A percentile compares a stretch with the other conserved stretches of the same genome.
phyloP scores from a whole-genome alignment of 2,113 vertebrate genomes.

The Sinocyclocheilus anophthalmus region DNA sequence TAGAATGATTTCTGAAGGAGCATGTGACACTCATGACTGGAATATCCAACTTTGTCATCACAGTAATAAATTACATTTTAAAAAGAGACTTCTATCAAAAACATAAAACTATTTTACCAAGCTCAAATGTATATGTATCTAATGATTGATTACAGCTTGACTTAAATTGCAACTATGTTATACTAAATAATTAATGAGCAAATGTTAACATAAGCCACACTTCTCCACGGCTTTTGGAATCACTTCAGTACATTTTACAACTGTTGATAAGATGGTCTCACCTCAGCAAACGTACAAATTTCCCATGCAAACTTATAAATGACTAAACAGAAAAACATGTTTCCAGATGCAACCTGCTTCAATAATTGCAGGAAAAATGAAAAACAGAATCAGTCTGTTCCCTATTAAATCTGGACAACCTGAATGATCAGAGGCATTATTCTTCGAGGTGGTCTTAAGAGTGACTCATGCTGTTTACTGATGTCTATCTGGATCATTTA shows the following conservation, averaged over 20 bases:
- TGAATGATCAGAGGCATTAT: background rate
- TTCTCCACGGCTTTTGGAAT: background rate
- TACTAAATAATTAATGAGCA: background rate
- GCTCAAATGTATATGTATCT: background rate
- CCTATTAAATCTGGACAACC: background rate
- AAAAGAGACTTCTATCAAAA: no score
- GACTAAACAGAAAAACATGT: background rate
- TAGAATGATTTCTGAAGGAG: background rate
- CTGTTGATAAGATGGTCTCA: background rate
- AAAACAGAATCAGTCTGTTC: slow-evolving; percentile 12
- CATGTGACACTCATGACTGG: no score
- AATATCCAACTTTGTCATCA: background rate
- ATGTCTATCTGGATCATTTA: background rate
- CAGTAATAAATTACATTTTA: background rate
- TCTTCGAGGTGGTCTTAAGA: slow-evolving; percentile 17
- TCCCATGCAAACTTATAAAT: background rate
- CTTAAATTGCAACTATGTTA: background rate
- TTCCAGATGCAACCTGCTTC: background rate
- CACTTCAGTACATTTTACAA: background rate
- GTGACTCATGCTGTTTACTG: background rate
- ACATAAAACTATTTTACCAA: background rate
- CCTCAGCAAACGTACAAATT: slow-evolving; percentile 28
- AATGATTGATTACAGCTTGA: background rate
- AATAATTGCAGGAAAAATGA: background rate
- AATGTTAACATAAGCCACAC: background rate